Evolutionary conservation across 2,113 vertebrate species (phyloP).

Genomic region (Emydocephalus ijimae): DNA sequence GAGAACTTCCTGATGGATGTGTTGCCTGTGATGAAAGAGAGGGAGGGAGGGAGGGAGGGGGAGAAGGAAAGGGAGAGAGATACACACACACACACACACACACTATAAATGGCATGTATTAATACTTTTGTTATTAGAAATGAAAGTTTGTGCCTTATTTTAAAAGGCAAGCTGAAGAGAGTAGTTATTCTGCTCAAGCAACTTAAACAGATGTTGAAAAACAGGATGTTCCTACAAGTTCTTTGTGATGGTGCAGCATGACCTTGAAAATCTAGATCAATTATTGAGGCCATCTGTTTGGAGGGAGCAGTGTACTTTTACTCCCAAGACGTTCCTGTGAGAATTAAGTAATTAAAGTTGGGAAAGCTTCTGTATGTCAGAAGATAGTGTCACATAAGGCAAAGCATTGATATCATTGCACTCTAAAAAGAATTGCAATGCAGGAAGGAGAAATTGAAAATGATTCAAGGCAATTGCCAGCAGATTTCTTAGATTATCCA

Average conservation of each 20-base stretch:
- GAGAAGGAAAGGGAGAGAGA: slow-evolving; percentile 37
- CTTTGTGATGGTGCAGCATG: slow-evolving; percentile 1
- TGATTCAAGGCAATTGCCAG: background rate
- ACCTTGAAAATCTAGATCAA: slow-evolving; percentile 29
- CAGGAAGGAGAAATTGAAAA: slow-evolving; percentile 45
- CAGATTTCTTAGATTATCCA: slow-evolving; percentile 22
- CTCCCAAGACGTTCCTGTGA: background rate
- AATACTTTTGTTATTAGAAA: slow-evolving; percentile 18
- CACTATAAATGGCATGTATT: slow-evolving; percentile 54
- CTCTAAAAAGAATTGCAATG: slow-evolving; percentile 13
- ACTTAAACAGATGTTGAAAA: background rate
- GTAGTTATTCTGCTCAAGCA: slow-evolving; percentile 3
- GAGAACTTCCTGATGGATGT: background rate
- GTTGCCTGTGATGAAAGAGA: slow-evolving; percentile 46
- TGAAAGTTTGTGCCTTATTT: slow-evolving; percentile 25
- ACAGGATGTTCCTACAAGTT: background rate
- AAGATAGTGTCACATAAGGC: background rate
- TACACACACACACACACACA: no score
- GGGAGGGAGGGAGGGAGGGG: background rate
- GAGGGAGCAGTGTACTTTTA: background rate
- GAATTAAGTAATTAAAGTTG: background rate
- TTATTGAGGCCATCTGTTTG: slow-evolving; percentile 4
- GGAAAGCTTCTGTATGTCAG: slow-evolving; percentile 8
- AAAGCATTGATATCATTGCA: background rate
- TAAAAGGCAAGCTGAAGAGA: slow-evolving; percentile 11